phyloP scores from a whole-genome alignment of 2,888 invertebrate species.

The Acleris literana region DNA sequence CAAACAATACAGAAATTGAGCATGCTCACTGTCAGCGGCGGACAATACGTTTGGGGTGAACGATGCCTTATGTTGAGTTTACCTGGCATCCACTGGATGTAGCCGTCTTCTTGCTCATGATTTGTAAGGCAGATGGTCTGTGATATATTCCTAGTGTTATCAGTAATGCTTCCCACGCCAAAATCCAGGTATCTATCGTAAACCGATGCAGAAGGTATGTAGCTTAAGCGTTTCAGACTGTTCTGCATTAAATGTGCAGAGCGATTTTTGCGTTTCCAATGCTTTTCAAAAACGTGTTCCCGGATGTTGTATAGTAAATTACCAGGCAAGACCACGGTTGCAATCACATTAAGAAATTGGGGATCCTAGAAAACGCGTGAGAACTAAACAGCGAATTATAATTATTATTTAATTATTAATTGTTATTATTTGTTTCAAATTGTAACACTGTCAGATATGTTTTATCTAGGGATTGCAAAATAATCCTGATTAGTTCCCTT shows the following conservation, averaged over 20 bases:
- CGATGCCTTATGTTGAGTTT: background rate
- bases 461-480: no score
- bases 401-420: no score
- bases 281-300: slow-evolving; percentile 65
- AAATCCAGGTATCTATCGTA: slow-evolving; percentile 73
- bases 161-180: slow-evolving; percentile 63
- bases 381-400: no score
- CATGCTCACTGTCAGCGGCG: no score
- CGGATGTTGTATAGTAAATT: slow-evolving; percentile 59
- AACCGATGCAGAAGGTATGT: slow-evolving; percentile 71
- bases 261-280: slow-evolving; percentile 59
- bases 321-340: slow-evolving; percentile 62
- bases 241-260: slow-evolving; percentile 73
- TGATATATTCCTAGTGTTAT: slow-evolving; percentile 71
- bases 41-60: no score
- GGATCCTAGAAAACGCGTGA: slow-evolving; percentile 60
- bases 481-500: slow-evolving; percentile 15
- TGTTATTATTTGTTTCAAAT: no score
- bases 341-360: slow-evolving; percentile 63
- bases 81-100: slow-evolving; percentile 75
- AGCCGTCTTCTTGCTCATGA: slow-evolving; percentile 69
- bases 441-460: no score
- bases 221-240: slow-evolving; percentile 62
- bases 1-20: no score
- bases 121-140: slow-evolving; percentile 75